Base-by-base conservation (phyloP, 2,797 vertebrate species). In the Cheirogaleus major region DNA sequence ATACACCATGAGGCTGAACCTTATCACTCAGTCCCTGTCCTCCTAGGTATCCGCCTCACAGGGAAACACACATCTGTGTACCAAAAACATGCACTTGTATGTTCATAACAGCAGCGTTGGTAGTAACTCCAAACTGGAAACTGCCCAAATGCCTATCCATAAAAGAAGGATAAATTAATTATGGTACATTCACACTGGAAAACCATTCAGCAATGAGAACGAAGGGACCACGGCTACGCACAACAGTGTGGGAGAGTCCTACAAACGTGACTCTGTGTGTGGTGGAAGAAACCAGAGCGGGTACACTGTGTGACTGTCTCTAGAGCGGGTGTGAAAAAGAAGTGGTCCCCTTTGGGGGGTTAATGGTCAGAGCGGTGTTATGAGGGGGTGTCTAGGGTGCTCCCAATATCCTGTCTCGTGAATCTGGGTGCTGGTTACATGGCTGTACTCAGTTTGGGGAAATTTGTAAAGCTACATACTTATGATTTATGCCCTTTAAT, bases 401-500 rank as follows among this genome's bases (percentile, higher is more conserved):
- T 65, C 32, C 15, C 20, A 32, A 43, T 32, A 57, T 72, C 73
- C 38, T 45, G 27, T 81, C 85, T 76, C 4, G 13, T 12, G 45
- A 78, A 85, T 78, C 38, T 20, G 23, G 7, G 15, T 78, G 27
- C 41, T 86, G n/a, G 32, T 35, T 92, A 65, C n/a, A 30, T 45
- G 61, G n/a, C 20, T 73, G 69, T 81, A 5, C 72, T 89, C 48
- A 72, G 7, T 59, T 43, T 85, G 52, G 45, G 45, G 82, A 76
- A 91, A 89, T 85, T 86, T 48, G 70, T 81, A 73, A 89, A 89
- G 17, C 9, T 23, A n/a, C 27, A 52, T 12, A 57, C 17, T 85
- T 89, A 48, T 13, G 32, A 85, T 35, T 69, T 69, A 63, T 20
- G 11, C 32, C 38, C n/a, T 96, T 89, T 93, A 81, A 72, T 85